These are phyloP conservation scores for Vanessa tameamea DNA, from an alignment of 1,140 invertebrate species.

Conservation along the genomic window DNA sequence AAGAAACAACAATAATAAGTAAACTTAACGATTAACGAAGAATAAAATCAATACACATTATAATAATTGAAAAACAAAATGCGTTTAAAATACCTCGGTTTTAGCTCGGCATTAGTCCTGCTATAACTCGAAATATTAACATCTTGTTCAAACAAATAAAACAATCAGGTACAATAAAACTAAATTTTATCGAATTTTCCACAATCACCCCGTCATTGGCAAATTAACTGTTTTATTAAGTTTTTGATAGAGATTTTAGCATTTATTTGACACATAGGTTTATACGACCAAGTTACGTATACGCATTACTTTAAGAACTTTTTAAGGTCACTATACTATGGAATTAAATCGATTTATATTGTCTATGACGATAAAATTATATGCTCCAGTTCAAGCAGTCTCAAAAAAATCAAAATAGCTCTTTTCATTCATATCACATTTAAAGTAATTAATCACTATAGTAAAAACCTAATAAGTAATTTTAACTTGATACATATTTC, in stretches of 20 bases:
- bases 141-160: constrained; percentile 31
- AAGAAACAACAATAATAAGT: neutral
- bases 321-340: constrained; percentile 30
- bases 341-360: constrained; percentile 48
- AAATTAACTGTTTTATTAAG: constrained; percentile 25
- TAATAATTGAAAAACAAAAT: constrained; percentile 36
- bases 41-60: constrained; percentile 1
- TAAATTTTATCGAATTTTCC: constrained; percentile 32
- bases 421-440: too few species aligned
- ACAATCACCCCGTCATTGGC: constrained; percentile 35
- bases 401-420: too few species aligned
- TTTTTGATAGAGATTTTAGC: constrained; percentile 32
- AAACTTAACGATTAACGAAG: neutral
- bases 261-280: constrained; percentile 36
- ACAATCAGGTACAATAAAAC: constrained; percentile 19
- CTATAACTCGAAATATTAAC: constrained; percentile 24
- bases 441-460: too few species aligned
- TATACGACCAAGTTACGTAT: constrained; percentile 26
- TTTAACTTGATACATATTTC: too few species aligned
- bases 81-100: constrained; percentile 35
- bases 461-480: too few species aligned
- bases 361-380: constrained; percentile 26
- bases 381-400: constrained; percentile 27
- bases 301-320: constrained; percentile 20
- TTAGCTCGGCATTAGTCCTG: constrained; percentile 19